Conservation (phyloP, 1,140 invertebrate species). For the Megathymus violae region DNA sequence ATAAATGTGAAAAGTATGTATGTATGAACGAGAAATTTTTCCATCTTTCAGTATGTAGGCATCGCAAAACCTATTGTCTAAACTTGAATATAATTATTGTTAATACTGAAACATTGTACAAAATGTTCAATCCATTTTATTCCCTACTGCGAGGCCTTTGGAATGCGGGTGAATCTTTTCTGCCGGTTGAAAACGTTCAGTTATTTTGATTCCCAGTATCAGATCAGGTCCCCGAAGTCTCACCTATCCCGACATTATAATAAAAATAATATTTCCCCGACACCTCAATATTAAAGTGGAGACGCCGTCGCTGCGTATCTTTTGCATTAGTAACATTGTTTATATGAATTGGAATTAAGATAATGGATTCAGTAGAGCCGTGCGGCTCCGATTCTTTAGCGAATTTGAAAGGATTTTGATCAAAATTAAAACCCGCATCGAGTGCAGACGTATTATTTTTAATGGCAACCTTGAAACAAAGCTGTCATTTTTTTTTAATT, state of each 20-base stretch:
- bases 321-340: slow-evolving; percentile 21
- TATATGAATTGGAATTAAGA: slow-evolving; percentile 25
- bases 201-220: slow-evolving; percentile 56
- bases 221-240: slow-evolving; percentile 43
- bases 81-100: too few species aligned
- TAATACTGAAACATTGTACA: slow-evolving; percentile 29
- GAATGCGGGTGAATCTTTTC: slow-evolving; percentile 15
- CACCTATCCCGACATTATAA: slow-evolving; percentile 66
- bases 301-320: slow-evolving; percentile 12
- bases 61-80: too few species aligned
- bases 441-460: background rate
- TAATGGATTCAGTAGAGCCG: slow-evolving; percentile 18
- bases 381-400: slow-evolving; percentile 3
- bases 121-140: slow-evolving; percentile 15
- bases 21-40: too few species aligned
- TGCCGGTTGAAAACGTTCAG: slow-evolving; percentile 47
- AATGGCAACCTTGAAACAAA: background rate
- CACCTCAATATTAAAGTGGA: slow-evolving; percentile 49
- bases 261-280: slow-evolving; percentile 62
- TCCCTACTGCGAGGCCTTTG: background rate
- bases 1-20: too few species aligned
- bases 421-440: slow-evolving; percentile 9
- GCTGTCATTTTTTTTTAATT: background rate
- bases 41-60: too few species aligned
- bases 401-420: slow-evolving; percentile 15